These are phyloP conservation scores for Cynopterus sphinx DNA, from an alignment of 2,797 vertebrate genomes.

Conservation along the genomic window DNA sequence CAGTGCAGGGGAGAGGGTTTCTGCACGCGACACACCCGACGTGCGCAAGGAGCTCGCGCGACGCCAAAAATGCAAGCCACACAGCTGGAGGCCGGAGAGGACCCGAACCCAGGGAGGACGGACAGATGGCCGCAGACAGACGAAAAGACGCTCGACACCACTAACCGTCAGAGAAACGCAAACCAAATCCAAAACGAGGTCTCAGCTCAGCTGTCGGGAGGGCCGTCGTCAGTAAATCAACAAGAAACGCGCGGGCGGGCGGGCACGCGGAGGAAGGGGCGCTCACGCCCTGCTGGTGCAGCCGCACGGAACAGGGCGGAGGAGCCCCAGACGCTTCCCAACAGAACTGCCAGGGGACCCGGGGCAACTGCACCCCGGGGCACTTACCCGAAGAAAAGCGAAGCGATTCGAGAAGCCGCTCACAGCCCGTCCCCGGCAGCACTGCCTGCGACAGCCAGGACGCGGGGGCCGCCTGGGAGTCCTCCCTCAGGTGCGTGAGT, in stretches of 20 bases:
- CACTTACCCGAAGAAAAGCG: neutral
- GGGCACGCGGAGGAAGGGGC: neutral
- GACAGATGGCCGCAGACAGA: neutral
- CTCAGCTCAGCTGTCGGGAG: neutral
- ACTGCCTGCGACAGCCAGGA: rapidly evolving
- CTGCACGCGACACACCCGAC: neutral
- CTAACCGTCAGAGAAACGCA: rapidly evolving
- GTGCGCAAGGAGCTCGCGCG: rapidly evolving
- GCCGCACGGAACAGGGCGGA: neutral
- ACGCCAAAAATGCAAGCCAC: rapidly evolving
- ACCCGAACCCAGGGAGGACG: too few relatives aligned
- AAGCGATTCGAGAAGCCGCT: rapidly evolving
- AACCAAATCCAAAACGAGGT: rapidly evolving
- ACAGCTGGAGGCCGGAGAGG: too few relatives aligned
- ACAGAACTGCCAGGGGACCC: too few relatives aligned
- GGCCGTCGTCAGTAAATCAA: too few relatives aligned
- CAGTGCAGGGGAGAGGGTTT: neutral
- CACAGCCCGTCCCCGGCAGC: neutral
- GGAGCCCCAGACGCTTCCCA: neutral
- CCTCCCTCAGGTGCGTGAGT: rapidly evolving
- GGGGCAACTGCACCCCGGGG: neutral
- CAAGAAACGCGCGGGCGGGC: neutral
- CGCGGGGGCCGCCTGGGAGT: rapidly evolving
- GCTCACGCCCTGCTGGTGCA: neutral
- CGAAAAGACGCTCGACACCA: neutral